Evolutionary conservation across 2,888 invertebrate genomes (phyloP), one percentile per base, ranked within the genome.

Genomic region (Andrena haemorrhoa): DNA sequence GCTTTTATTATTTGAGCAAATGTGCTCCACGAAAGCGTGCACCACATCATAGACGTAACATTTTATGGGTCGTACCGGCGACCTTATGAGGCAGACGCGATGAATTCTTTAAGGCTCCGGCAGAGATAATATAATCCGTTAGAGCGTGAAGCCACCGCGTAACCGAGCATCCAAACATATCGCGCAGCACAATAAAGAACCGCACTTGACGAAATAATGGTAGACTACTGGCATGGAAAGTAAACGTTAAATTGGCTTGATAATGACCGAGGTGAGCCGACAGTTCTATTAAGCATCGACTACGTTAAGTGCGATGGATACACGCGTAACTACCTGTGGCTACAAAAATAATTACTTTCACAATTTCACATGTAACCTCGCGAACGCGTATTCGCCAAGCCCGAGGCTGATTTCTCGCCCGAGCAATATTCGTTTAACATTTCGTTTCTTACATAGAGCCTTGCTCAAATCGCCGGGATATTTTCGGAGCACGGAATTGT

Each of bases 211-310:
- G 79, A 84, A 87, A 87, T 86, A 88, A 87, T 87, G 79, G 70
- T 65, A 83, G 82, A 71, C 79, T 73, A 65, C 79, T 72, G 69
- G 81, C 79, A 75, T 64, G 79, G 75, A 82, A 71, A 85, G 83
- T 72, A 75, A 86, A 79, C 88, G 75, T 88, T 12, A 41, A 88
- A 88, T 85, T 86, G 88, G 85, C 83, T 81, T 31, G 75, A 77
- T 86, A 85, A 88, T 88, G 82, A 85, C 82, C 82, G 88, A 84
- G 83, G 83, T 88, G 84, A 85, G 84, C 86, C 83, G 78, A 88
- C 88, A 80, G 86, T 86, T 88, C 88, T 88, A 86, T 88, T 83
- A 86, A 79, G 71, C 86, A 79, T 56, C 29, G 66, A 47, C 51
- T 56, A 75, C 60, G 23, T 20, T 53, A 71, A 26, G 53, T 58